Evolutionary conservation across 2,888 invertebrate species (phyloP), one percentile per base, ranked within the genome.

Genomic region (Plebejus argus): DNA sequence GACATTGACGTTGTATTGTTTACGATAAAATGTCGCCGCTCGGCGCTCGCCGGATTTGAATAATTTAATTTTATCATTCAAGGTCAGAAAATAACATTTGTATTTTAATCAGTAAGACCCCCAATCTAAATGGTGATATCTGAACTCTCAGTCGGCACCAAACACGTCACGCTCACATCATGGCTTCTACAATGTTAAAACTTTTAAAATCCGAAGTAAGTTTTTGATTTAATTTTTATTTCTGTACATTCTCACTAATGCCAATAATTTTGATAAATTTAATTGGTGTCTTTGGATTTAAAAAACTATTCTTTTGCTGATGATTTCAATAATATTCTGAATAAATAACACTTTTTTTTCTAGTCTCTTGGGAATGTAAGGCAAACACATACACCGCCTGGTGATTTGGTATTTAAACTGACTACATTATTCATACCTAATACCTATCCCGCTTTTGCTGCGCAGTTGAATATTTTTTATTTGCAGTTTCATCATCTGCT

Each of bases 131-230:
- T 74, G 77, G 56, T 33, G 66, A 76, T 77, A 72, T 70, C 39
- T 77, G 28, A 72, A n/a, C 39, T 72, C 45, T 72, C 45, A 58
- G 58, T 77, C 39, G 71, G 39, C 72, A 72, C 20, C 49, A 28
- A 71, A 72, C 39, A 49, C 70, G 78, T 79, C 76, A 78, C 79
- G 83, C 81, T 81, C 70, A 79, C 80, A 82, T 80, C 76, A 92
- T 93, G 92, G 91, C 93, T 79, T 89, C 90, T 74, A 82, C 89
- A 82, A 92, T 93, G 90, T 83, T 94, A 82, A 94, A 94, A 84
- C 84, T 93, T 82, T 80, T 93, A 45, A 92, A 90, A 87, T 87
- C 89, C 75, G 92, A 93, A 90, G 93, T 93, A 90, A 91, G 93
- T 92, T 78, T 78, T 76, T 76, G 66, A 15, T 58, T 20, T 74